phyloP scores from a whole-genome alignment of 2,113 vertebrate genomes.

The Pituophis catenifer region DNA sequence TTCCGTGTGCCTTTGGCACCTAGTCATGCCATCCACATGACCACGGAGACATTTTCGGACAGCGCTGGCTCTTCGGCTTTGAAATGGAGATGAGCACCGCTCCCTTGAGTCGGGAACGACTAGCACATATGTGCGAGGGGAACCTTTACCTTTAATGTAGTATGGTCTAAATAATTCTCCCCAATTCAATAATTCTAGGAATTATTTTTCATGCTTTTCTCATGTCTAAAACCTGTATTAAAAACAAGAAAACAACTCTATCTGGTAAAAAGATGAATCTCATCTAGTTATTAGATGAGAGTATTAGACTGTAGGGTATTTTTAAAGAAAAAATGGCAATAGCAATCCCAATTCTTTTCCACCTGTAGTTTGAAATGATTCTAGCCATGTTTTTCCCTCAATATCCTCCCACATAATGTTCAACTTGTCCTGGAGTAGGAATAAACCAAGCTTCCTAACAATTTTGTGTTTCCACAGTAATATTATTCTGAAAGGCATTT shows the following conservation, averaged over 20 bases:
- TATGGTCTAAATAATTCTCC: too few species aligned
- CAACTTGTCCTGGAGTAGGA: neutral
- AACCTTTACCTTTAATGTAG: too few species aligned
- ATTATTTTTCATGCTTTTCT: neutral
- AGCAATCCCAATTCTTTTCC: neutral
- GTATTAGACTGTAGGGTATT: neutral
- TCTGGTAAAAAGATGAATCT: neutral
- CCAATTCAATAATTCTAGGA: too few species aligned
- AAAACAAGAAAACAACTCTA: neutral
- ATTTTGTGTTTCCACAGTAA: neutral
- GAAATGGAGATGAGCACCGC: too few species aligned
- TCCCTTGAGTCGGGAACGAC: too few species aligned
- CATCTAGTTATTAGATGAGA: neutral
- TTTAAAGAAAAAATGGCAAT: neutral
- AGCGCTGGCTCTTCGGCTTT: too few species aligned
- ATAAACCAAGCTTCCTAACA: neutral
- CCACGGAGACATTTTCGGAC: too few species aligned
- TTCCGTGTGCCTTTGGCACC: too few species aligned
- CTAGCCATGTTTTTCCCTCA: neutral
- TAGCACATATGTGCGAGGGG: too few species aligned
- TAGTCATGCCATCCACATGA: too few species aligned
- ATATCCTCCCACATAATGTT: neutral
- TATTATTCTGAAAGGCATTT: neutral
- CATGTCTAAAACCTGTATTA: neutral
- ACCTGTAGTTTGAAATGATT: neutral